Conservation (phyloP, 2,888 invertebrate species). For the Subacronicta megacephala region DNA sequence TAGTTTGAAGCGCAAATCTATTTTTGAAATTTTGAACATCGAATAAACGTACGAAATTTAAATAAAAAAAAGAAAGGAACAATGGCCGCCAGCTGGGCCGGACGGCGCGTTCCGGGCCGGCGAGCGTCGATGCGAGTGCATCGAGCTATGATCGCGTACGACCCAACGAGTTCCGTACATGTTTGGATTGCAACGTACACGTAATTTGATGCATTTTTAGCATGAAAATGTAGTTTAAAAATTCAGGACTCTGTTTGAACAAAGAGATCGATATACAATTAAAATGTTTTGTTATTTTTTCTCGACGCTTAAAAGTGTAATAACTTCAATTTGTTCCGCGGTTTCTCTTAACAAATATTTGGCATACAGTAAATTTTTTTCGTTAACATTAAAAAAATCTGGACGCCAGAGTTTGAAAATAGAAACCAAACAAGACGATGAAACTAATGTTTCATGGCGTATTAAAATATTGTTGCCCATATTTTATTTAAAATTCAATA, state of each 20-base stretch:
- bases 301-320: too few relatives aligned
- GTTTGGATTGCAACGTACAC: slow-evolving; percentile 38
- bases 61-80: slow-evolving; percentile 51
- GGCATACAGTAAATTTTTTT: too few relatives aligned
- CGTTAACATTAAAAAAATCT: too few relatives aligned
- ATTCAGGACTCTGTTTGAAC: slow-evolving; percentile 6
- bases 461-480: too few relatives aligned
- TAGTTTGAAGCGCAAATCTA: slow-evolving; percentile 32
- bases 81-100: slow-evolving; percentile 61
- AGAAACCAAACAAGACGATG: neutral
- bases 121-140: slow-evolving; percentile 70
- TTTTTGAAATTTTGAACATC: slow-evolving; percentile 52
- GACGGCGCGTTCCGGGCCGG: slow-evolving; percentile 69
- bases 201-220: slow-evolving; percentile 45
- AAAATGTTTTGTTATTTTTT: slow-evolving; percentile 7
- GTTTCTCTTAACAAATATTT: too few relatives aligned
- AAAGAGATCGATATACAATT: neutral
- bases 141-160: slow-evolving; percentile 61
- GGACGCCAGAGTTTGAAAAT: too few relatives aligned
- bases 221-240: slow-evolving; percentile 11
- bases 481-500: too few relatives aligned
- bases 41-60: slow-evolving; percentile 56
- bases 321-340: too few relatives aligned
- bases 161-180: slow-evolving; percentile 44
- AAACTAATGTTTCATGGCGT: too few relatives aligned